Conservation (phyloP, 2,888 invertebrate species). For the Idaea biselata region DNA sequence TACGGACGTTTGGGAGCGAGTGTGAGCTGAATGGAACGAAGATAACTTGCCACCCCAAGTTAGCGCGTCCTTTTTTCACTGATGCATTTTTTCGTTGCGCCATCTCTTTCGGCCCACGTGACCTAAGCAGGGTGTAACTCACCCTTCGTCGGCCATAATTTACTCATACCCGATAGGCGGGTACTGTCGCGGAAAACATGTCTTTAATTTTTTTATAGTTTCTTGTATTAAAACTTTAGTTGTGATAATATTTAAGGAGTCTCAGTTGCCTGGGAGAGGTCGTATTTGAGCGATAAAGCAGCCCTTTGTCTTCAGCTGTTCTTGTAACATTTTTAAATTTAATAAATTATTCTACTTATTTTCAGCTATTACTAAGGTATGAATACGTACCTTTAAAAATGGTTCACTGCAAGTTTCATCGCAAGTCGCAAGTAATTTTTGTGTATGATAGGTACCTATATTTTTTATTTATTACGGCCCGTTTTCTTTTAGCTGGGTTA, state of each 20-base stretch:
- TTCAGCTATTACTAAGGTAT: no score
- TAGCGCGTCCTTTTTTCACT: conserved; percentile 56
- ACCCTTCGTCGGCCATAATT: conserved; percentile 80
- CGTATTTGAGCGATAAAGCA: no score
- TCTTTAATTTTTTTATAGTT: conserved; percentile 53
- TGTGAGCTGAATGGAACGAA: conserved; percentile 81
- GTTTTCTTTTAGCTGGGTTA: no score
- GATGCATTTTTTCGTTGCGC: conserved; percentile 45
- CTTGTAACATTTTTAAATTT: no score
- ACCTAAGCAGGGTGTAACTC: conserved; percentile 81
- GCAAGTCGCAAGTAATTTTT: no score
- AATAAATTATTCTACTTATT: no score
- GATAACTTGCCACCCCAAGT: conserved; percentile 80
- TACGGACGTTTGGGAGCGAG: conserved; percentile 79
- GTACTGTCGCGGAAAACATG: conserved; percentile 76
- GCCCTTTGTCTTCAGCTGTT: no score
- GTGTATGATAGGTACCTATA: not conserved
- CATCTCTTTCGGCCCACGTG: conserved; percentile 74
- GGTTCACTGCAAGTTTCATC: no score
- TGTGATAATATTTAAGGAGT: not conserved
- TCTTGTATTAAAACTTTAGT: not conserved
- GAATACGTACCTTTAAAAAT: no score
- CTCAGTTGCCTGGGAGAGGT: no score
- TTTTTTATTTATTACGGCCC: no score
- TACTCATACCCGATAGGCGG: conserved; percentile 80